Base-by-base conservation (phyloP, 2,113 vertebrate genomes). In the Calonectris borealis region DNA sequence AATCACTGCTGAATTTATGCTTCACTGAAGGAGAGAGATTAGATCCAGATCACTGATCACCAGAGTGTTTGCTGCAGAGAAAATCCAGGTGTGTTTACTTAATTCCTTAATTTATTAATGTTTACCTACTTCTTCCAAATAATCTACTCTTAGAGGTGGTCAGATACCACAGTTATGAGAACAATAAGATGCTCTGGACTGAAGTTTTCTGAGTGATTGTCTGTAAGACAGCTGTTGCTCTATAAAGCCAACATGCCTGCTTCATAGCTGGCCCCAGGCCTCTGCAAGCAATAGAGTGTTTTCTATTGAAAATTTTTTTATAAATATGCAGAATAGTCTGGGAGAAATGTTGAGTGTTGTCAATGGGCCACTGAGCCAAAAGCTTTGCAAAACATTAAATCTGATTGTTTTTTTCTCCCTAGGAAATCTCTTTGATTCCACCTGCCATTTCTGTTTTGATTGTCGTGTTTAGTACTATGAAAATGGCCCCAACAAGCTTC, bases 31-130 rank as follows among this genome's bases (percentile, higher is more conserved):
- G 66, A 52, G 91, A 91, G 54, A 92, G 66, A 88, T 93, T 94
- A 92, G 90, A 90, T 90, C 68, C 62, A 87, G 70, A 82, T 77
- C 78, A 84, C 52, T 79, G 78, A 68, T 83, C 90, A 87, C 44
- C 17, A 29, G 31, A 73, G 24, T 57, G 51, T 80, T 83, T 94
- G 55, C 64, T 76, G n/a, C n/a, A 73, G 38, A 82, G 84, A 71
- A 93, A 92, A 34, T 49, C 78, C 85, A 93, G 81, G 86, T 96
- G 77, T 91, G 44, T 91, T 96, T 93, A 75, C n/a, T 91, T 70
- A 93, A 72, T 77, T 80, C 22, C 27, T 89, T 91, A 87, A 75
- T 87, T 94, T 82, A 91, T 90, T 93, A 96, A 96, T 85, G 49
- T 93, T 93, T 82, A 91, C 79, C 66, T 86, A 66, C 42, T 88